Evolutionary conservation across 2,888 invertebrate genomes (phyloP), one percentile per base, ranked within the genome.

Genomic region (Charanyca ferruginea): DNA sequence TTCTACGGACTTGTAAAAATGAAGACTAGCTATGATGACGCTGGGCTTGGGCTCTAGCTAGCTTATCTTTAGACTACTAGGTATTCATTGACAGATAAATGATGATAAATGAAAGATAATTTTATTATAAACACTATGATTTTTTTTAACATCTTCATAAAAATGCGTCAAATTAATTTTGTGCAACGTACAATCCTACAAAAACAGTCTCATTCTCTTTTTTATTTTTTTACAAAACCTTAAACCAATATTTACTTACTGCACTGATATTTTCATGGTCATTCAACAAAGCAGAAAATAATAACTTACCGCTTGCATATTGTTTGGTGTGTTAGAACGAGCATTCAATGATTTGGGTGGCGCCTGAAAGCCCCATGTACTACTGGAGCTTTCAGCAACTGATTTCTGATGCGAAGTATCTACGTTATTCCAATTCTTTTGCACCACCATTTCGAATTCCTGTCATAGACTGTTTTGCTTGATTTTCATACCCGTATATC

Each of bases 401-500:
- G 88, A 76, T 83, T 87, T 93, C 80, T 91, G 91, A 70, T 87
- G 87, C 62, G 91, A 84, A 77, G 86, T 83, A 79, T 94, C 94
- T 77, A 87, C 89, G 79, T 85, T 90, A 85, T 84, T 91, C 91
- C 90, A 92, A 86, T 87, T 92, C 87, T 93, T 94, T 88, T 95
- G 94, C 81, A 95, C 91, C 82, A 95, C 95, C 95, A 95, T 95
- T 88, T 92, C 93, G 91, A 83, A 84, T 62, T 68, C 61, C 70
- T 75, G 66, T 72, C 77, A 83, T 70, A 61, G 20, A 74, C 64
- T 65, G 55, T 75, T 71, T 53, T 68, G 63, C 48, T 64, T 49
- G 66, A 74, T 67, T 73, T 77, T 70, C 74, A 81, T 78, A 44
- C 32, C 73, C 74, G 35, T 63, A 66, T 44, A 52, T 62, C 54